phyloP scores from a whole-genome alignment of 2,113 vertebrate genomes.

The Sminthopsis crassicaudata region DNA sequence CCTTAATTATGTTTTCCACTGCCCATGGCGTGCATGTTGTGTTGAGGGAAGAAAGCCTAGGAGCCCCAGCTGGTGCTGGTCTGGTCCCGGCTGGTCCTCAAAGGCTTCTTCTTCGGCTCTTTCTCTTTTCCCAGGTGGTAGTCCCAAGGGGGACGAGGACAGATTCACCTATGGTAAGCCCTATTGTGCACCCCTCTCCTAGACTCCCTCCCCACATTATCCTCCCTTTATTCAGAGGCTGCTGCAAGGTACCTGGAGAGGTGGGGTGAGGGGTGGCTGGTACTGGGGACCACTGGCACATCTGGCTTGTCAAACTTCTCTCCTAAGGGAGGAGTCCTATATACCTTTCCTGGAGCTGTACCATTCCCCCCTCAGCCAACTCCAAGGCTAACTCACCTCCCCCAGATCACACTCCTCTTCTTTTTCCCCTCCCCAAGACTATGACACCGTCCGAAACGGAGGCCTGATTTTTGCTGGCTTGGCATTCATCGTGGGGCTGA shows the following conservation, averaged over 20 bases:
- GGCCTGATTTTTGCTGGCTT: conserved; percentile 90
- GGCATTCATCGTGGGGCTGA: conserved; percentile 87
- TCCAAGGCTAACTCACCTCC: background rate
- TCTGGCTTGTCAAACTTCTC: background rate
- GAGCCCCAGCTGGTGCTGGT: rapidly evolving
- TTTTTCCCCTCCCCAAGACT: conserved; percentile 80
- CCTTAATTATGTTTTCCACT: background rate
- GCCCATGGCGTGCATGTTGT: background rate
- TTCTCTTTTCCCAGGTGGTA: conserved; percentile 58
- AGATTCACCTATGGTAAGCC: conserved; percentile 74
- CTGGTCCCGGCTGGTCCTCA: background rate
- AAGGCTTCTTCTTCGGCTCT: background rate
- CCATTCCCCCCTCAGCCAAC: background rate
- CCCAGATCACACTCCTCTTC: background rate
- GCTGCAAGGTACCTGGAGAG: background rate
- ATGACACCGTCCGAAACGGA: conserved; percentile 87
- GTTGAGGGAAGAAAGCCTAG: background rate
- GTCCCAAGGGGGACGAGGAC: conserved; percentile 38
- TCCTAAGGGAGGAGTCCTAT: background rate
- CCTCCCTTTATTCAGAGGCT: rapidly evolving
- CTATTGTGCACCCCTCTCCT: background rate
- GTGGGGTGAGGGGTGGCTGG: rapidly evolving
- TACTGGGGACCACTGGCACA: background rate
- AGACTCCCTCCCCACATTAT: background rate
- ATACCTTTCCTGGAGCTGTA: background rate